These are phyloP conservation scores for Sipha maydis DNA, from an alignment of 2,888 invertebrate species.

Conservation along the genomic window DNA sequence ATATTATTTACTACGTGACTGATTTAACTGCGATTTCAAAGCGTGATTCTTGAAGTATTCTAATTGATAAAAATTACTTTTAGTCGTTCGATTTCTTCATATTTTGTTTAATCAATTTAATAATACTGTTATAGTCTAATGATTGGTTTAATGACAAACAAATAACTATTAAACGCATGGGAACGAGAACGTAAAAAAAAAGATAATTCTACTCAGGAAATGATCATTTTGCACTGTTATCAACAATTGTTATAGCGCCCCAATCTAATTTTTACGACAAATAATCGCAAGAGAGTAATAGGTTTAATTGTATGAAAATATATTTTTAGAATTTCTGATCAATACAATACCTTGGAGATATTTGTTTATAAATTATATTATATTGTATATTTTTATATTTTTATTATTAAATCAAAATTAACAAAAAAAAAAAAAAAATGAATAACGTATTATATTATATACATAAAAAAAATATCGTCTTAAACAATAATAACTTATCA, in stretches of 20 bases:
- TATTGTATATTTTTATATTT: no score
- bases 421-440: no score
- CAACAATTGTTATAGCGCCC: neutral
- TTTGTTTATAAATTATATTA: no score
- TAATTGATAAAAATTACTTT: conserved; percentile 3
- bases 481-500: no score
- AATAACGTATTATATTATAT: no score
- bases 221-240: neutral
- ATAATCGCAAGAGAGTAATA: neutral
- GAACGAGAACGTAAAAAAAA: neutral
- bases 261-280: neutral
- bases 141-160: conserved; percentile 9
- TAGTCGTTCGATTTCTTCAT: conserved; percentile 32
- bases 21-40: neutral
- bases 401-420: no score
- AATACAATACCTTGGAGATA: no score
- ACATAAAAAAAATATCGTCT: no score
- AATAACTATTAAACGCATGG: neutral
- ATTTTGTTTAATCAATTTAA: neutral
- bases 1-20: neutral
- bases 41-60: conserved; percentile 7
- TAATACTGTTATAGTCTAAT: neutral
- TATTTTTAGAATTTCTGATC: no score
- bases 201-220: neutral
- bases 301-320: neutral